Evolutionary conservation across 2,113 vertebrate genomes (phyloP), one percentile per base, ranked within the genome.

Genomic region (Coregonus clupeaformis): DNA sequence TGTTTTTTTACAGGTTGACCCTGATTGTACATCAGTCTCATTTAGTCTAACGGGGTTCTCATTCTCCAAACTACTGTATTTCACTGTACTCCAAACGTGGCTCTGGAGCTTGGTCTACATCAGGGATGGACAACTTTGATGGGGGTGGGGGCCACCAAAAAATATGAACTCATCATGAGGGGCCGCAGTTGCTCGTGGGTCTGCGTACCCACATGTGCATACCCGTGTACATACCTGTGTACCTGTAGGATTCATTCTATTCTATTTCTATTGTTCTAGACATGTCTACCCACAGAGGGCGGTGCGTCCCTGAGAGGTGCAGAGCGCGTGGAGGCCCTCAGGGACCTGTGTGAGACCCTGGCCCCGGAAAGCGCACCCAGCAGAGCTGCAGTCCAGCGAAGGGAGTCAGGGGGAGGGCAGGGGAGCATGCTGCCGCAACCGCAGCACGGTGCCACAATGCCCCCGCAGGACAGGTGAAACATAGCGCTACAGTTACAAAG

Each of bases 391-490:
- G 4, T 77, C 0, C 77, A 84, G 3, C 79, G 82, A 74, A 72
- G 29, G 36, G 91, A 95, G 68, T 90, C 85, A 11, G 87, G 92
- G 36, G 84, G 90, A 45, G 92, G 80, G 75, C 82, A 88, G 22
- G 89, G 91, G 71, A 67, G 20, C 7, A 20, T 7, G 20, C 30
- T 7, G 27, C 65, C 5, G 18, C 30, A 27, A 36, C 65, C 4
- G 30, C 16, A 32, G 5, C 30, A 42, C 6, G 4, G 88, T 91
- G 27, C 72, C 60, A 22, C 70, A 13, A n/a, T 29, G 20, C 25
- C 73, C 59, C 27, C 20, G 5, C 62, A 73, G 11, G 71, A 82
- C 25, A 32, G 86, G 90, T 90, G 55, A 78, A 72, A 71, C 27
- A 16, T 47, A 1, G 20, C 30, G 14, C 52, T 6, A 14, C 2